Percentiles rank a stretch among this genome's conserved stretches.
Conservation (phyloP, 2,113 vertebrate species). For the Pollimyrus isidori region DNA sequence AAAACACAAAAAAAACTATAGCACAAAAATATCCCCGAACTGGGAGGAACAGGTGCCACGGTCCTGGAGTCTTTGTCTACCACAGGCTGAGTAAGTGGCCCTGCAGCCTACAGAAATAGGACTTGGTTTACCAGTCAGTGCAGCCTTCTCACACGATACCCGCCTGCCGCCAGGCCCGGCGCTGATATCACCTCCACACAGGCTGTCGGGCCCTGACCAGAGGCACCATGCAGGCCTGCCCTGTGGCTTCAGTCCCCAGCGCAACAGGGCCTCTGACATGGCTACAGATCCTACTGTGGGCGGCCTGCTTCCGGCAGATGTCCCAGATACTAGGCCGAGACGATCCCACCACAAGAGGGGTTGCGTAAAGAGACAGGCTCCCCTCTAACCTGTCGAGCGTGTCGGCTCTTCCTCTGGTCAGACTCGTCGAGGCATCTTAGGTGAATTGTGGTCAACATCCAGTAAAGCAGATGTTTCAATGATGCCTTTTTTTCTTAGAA, state of each 20-base stretch:
- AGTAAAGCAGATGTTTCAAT: constrained; percentile 14
- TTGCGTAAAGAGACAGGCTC: constrained; percentile 61
- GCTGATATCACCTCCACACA: constrained; percentile 47
- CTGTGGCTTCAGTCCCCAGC: constrained; percentile 72
- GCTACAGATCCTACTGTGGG: constrained; percentile 75
- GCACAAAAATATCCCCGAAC: constrained; percentile 43
- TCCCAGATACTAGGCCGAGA: constrained; percentile 66
- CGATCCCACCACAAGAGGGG: constrained; percentile 70
- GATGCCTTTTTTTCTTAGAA: neutral
- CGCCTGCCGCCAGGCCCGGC: constrained; percentile 37
- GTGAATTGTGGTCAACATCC: constrained; percentile 28
- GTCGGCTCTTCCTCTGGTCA: constrained; percentile 23
- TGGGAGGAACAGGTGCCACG: constrained; percentile 44
- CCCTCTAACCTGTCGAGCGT: constrained; percentile 38
- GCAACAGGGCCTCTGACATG: constrained; percentile 55
- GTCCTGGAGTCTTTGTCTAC: constrained; percentile 26
- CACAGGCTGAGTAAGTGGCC: constrained; percentile 29
- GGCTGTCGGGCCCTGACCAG: constrained; percentile 53
- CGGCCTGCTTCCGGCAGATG: constrained; percentile 85
- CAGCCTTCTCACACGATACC: constrained; percentile 42
- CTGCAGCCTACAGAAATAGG: constrained; percentile 38
- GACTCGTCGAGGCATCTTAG: constrained; percentile 24
- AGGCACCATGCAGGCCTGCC: constrained; percentile 47
- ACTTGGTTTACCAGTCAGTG: constrained; percentile 44
- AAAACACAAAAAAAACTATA: neutral